These are phyloP conservation scores for Nothura maculosa DNA, from an alignment of 2,797 vertebrate genomes.

Conservation along the genomic window DNA sequence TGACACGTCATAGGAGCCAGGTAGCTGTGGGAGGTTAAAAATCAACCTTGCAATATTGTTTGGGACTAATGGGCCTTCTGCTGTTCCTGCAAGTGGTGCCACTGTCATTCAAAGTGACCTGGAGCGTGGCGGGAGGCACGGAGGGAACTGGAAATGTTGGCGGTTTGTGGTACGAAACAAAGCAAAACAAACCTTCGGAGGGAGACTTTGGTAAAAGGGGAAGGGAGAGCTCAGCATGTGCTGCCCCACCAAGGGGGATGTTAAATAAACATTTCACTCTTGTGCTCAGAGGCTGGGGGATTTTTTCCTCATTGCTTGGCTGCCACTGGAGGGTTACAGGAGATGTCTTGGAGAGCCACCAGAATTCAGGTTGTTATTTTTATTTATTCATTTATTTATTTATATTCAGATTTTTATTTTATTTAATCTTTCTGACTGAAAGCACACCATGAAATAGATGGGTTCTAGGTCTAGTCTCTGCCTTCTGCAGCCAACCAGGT, in stretches of 20 bases:
- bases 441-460: background rate
- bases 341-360: background rate
- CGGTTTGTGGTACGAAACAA: background rate
- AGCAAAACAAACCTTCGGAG: background rate
- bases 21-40: conserved; percentile 31
- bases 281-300: background rate
- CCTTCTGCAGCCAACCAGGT: background rate
- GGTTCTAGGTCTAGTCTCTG: background rate
- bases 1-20: background rate
- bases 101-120: background rate
- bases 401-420: too few relatives aligned
- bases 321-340: background rate
- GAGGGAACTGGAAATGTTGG: conserved; percentile 28
- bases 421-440: background rate
- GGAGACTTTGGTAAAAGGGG: background rate
- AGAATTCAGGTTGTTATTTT: background rate
- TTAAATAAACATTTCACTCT: background rate
- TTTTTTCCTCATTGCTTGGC: background rate
- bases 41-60: background rate
- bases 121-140: background rate
- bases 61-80: background rate
- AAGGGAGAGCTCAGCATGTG: background rate
- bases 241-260: background rate
- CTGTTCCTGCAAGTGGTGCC: background rate
- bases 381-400: too few relatives aligned